Evolutionary conservation across 2,113 vertebrate genomes (phyloP).

Genomic region (Rhodinocichla rosea): DNA sequence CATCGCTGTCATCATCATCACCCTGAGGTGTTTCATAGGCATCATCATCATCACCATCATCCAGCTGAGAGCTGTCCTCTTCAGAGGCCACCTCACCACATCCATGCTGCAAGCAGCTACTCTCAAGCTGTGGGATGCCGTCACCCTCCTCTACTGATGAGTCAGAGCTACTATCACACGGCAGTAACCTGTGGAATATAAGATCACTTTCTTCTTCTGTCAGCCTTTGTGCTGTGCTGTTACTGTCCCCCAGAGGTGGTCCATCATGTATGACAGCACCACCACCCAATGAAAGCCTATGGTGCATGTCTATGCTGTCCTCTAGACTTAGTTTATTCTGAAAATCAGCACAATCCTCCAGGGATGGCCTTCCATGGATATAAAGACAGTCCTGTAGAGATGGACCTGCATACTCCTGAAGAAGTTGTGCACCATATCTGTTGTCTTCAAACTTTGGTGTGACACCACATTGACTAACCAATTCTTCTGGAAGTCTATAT

Average conservation of each 20-base stretch:
- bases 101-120: not conserved
- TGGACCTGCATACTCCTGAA: not conserved
- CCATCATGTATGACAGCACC: not conserved
- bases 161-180: not conserved
- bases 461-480: not conserved
- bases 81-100: not conserved
- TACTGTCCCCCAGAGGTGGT: not conserved
- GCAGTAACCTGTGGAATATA: not conserved
- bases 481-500: not conserved
- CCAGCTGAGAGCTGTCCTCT: not conserved
- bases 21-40: conserved; percentile 57
- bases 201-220: not conserved
- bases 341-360: not conserved
- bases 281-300: not conserved
- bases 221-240: not conserved
- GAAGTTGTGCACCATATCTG: not conserved
- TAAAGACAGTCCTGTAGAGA: not conserved
- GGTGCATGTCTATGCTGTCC: not conserved
- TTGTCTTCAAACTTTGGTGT: not conserved
- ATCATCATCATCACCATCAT: conserved; percentile 28
- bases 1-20: conserved; percentile 57
- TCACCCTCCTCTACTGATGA: not conserved
- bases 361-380: not conserved
- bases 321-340: not conserved
- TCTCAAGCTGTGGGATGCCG: not conserved